Evolutionary conservation across 1,140 invertebrate species (phyloP).

Genomic region (Chironomus striatipennis): DNA sequence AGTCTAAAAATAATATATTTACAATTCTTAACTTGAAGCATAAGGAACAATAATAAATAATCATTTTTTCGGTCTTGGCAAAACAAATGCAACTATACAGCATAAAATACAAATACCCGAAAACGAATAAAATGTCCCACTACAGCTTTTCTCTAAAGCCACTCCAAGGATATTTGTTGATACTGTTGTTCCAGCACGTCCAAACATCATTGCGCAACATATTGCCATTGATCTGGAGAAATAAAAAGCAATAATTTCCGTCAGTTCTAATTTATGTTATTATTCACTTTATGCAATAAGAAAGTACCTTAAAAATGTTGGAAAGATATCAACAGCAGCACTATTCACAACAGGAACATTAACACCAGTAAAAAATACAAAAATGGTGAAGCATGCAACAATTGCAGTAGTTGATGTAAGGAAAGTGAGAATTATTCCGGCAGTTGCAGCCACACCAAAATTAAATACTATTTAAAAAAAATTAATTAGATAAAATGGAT

Average conservation of each 20-base stretch:
- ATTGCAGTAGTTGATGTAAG: conserved; percentile 34
- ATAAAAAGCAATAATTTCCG: background rate
- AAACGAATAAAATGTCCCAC: conserved; percentile 46
- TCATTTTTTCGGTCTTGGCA: background rate
- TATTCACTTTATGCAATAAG: background rate
- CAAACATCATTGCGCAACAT: conserved; percentile 49
- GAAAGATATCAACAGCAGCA: conserved; percentile 41
- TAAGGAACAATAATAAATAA: too few relatives aligned
- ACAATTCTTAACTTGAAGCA: too few relatives aligned
- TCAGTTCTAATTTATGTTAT: background rate
- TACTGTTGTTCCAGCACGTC: conserved; percentile 47
- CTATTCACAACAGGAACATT: conserved; percentile 41
- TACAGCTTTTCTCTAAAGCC: conserved; percentile 45
- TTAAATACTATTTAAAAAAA: conserved; percentile 27
- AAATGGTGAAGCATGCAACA: conserved; percentile 37
- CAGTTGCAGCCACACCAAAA: conserved; percentile 29
- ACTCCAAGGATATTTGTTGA: conserved; percentile 48
- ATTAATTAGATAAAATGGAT: too few relatives aligned
- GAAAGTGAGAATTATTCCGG: conserved; percentile 34
- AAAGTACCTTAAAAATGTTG: conserved; percentile 40
- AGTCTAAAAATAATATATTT: too few relatives aligned
- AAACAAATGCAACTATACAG: background rate
- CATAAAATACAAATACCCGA: conserved; percentile 31
- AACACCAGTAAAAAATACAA: conserved; percentile 38
- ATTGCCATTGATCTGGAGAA: conserved; percentile 48